These are phyloP conservation scores for Myxocyprinus asiaticus DNA, from an alignment of 2,113 vertebrate genomes.

Conservation along the genomic window DNA sequence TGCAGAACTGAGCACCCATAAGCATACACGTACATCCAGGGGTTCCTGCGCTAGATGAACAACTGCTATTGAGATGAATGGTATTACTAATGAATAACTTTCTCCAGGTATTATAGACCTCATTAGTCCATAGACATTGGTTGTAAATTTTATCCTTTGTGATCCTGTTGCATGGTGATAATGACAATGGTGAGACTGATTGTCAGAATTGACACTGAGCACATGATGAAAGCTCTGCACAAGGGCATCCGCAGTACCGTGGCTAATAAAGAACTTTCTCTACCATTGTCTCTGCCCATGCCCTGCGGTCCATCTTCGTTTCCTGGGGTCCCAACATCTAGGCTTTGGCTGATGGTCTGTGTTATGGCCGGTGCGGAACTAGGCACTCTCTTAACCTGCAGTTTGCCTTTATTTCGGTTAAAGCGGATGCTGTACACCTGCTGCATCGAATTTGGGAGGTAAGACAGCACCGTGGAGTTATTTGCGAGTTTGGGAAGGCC, in stretches of 20 bases:
- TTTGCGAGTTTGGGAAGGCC: conserved; percentile 74
- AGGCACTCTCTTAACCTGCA: conserved; percentile 72
- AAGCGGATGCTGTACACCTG: conserved; percentile 78
- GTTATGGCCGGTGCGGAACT: conserved; percentile 1
- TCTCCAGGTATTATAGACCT: too few relatives aligned
- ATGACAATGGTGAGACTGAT: conserved; percentile 61
- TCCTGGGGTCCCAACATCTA: conserved; percentile 70
- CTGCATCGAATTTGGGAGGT: conserved; percentile 76
- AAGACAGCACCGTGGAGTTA: conserved; percentile 68
- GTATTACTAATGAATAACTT: too few relatives aligned
- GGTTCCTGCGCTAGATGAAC: too few relatives aligned
- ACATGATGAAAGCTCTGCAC: conserved; percentile 52
- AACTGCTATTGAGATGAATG: too few relatives aligned
- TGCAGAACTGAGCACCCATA: too few relatives aligned
- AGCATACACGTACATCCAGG: too few relatives aligned
- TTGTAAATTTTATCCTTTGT: too few relatives aligned
- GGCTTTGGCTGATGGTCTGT: conserved; percentile 47
- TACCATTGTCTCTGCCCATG: accelerated
- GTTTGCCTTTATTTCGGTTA: conserved; percentile 70
- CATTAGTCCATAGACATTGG: too few relatives aligned
- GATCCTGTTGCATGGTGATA: conserved; percentile 40
- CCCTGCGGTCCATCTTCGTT: not conserved
- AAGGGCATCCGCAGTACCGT: conserved; percentile 52
- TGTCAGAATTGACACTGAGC: conserved; percentile 55
- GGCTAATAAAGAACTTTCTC: conserved; percentile 19